Percentiles rank a stretch among this genome's conserved stretches.
Evolutionary conservation across 2,113 vertebrate genomes (phyloP).

Genomic region (Hoplias malabaricus): DNA sequence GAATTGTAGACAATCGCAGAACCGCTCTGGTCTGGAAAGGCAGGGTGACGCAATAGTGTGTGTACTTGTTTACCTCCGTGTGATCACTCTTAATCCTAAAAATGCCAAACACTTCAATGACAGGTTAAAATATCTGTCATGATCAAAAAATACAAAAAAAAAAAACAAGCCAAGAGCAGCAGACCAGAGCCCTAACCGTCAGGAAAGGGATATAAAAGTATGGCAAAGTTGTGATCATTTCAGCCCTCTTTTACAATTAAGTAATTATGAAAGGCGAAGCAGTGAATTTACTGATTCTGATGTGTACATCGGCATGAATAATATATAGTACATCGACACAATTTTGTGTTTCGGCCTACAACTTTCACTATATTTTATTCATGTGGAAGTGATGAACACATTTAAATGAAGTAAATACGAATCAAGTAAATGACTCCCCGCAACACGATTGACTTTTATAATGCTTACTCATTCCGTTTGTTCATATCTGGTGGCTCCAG

Average conservation of each 20-base stretch:
- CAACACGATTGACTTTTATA: conserved; percentile 59
- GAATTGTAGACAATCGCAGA: neutral
- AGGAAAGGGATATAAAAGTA: neutral
- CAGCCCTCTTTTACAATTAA: neutral
- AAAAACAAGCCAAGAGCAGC: conserved; percentile 49
- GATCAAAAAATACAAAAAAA: too few relatives aligned
- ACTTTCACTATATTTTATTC: neutral
- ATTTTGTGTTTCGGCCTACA: neutral
- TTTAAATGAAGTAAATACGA: neutral
- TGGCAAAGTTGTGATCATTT: neutral
- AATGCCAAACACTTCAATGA: conserved; percentile 41
- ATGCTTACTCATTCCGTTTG: conserved; percentile 90
- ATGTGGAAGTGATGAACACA: neutral
- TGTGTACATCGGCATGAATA: neutral
- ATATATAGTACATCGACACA: neutral
- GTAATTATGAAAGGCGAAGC: neutral
- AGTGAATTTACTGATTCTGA: neutral
- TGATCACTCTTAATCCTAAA: conserved; percentile 42
- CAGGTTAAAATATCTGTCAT: conserved; percentile 54
- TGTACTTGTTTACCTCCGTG: conserved; percentile 40
- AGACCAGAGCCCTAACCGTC: conserved; percentile 54
- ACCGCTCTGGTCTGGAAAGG: conserved; percentile 2
- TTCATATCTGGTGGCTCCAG: conserved; percentile 86
- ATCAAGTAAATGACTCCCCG: too few relatives aligned
- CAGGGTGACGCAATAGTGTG: conserved; percentile 12